phyloP scores from a whole-genome alignment of 1,140 invertebrate genomes.

The Drosophila nebulosa region DNA sequence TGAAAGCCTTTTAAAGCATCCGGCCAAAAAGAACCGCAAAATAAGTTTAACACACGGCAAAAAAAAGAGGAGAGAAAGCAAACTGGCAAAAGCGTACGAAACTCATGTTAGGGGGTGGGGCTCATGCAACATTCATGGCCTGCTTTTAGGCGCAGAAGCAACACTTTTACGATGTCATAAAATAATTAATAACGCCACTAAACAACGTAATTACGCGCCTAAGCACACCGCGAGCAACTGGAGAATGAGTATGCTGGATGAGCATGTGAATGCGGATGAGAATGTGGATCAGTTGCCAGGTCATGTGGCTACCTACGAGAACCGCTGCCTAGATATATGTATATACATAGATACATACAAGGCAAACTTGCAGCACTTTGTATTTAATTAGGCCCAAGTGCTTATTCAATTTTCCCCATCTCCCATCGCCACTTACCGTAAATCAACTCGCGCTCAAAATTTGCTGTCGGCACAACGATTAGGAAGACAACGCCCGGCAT shows the following conservation, averaged over 20 bases:
- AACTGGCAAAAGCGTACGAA: background rate
- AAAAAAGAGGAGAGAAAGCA: slow-evolving; percentile 17
- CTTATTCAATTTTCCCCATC: slow-evolving; percentile 55
- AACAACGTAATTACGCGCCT: slow-evolving; percentile 76
- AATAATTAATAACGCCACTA: slow-evolving; percentile 80
- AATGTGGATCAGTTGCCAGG: slow-evolving; percentile 19
- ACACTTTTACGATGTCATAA: slow-evolving; percentile 79
- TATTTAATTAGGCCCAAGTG: slow-evolving; percentile 65
- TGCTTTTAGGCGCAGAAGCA: slow-evolving; percentile 64
- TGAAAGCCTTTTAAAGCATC: slow-evolving; percentile 24
- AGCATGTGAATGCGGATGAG: background rate
- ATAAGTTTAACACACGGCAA: slow-evolving; percentile 1
- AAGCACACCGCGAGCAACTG: slow-evolving; percentile 50
- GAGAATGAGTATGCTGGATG: background rate
- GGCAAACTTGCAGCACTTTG: slow-evolving; percentile 67
- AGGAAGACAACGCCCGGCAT: slow-evolving; percentile 84
- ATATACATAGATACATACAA: slow-evolving; percentile 46
- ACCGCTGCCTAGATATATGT: slow-evolving; percentile 35
- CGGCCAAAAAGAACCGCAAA: slow-evolving; percentile 14
- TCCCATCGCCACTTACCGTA: slow-evolving; percentile 76
- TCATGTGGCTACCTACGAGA: slow-evolving; percentile 22
- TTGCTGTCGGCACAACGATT: slow-evolving; percentile 84
- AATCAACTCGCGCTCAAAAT: slow-evolving; percentile 83
- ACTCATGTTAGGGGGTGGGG: slow-evolving; percentile 26
- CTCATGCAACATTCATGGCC: slow-evolving; percentile 60